phyloP scores from a whole-genome alignment of 2,888 invertebrate species.

The Willowsia nigromaculata region DNA sequence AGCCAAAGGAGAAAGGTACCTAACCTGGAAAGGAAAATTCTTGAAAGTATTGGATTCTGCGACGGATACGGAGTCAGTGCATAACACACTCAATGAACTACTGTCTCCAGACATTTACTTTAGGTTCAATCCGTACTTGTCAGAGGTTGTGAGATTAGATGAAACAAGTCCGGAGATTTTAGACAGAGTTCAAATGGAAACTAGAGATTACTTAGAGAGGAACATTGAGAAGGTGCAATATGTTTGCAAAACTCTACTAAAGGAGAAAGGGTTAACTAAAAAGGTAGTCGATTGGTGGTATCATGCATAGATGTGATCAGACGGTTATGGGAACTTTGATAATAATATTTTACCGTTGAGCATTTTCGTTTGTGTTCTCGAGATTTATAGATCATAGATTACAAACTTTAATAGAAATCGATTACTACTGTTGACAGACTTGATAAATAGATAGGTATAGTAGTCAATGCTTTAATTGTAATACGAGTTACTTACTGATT shows the following conservation, averaged over 20 bases:
- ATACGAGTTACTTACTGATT: no score
- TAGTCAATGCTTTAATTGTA: no score
- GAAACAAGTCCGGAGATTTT: constrained; percentile 89
- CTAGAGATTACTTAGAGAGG: constrained; percentile 75
- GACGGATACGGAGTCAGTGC: constrained; percentile 89
- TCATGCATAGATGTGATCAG: constrained; percentile 32
- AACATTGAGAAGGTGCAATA: constrained; percentile 74
- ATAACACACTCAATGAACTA: constrained; percentile 83
- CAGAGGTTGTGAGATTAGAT: constrained; percentile 89
- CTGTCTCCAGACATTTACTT: constrained; percentile 88
- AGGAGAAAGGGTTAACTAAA: constrained; percentile 67
- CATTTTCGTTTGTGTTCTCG: no score
- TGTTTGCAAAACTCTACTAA: constrained; percentile 61
- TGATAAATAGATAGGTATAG: no score
- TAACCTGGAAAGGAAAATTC: constrained; percentile 83
- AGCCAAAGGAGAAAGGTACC: constrained; percentile 53
- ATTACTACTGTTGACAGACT: no score
- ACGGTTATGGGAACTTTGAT: neutral
- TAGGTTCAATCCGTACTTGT: constrained; percentile 93
- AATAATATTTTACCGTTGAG: no score
- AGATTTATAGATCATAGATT: no score
- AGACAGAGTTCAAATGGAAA: constrained; percentile 81
- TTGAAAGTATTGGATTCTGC: constrained; percentile 91
- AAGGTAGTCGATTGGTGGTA: constrained; percentile 74
- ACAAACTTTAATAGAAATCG: no score